phyloP scores from a whole-genome alignment of 1,140 invertebrate genomes.

The Meteorus sp. region DNA sequence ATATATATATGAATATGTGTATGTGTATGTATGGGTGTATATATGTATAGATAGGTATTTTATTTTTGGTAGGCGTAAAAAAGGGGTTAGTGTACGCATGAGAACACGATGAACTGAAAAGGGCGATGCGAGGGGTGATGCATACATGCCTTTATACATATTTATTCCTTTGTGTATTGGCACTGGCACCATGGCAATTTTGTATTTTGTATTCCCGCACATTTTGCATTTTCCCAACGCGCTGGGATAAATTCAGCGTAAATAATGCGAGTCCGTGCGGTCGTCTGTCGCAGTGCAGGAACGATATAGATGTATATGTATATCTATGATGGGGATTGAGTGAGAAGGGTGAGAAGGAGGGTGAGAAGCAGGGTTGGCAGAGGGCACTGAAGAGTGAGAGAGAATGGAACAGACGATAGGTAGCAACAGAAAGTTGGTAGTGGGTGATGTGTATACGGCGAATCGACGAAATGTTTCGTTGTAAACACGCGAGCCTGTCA shows the following conservation, averaged over 20 bases:
- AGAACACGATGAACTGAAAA: neutral
- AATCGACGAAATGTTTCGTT: too few species aligned
- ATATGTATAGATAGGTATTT: too few species aligned
- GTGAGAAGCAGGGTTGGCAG: too few species aligned
- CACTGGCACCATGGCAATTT: neutral
- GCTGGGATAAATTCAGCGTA: slow-evolving; percentile 38
- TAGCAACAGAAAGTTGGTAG: neutral
- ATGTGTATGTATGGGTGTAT: too few species aligned
- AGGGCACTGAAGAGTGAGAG: neutral
- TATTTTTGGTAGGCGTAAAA: too few species aligned
- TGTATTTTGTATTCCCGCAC: neutral
- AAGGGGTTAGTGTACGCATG: neutral
- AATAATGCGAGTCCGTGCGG: slow-evolving; percentile 32
- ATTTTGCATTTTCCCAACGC: slow-evolving; percentile 14
- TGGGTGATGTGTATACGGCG: too few species aligned
- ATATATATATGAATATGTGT: neutral
- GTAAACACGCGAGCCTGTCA: too few species aligned
- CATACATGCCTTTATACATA: too few species aligned
- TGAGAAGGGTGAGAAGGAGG: too few species aligned
- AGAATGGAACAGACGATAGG: neutral
- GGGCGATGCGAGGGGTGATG: too few species aligned
- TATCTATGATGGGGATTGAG: neutral
- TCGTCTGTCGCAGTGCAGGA: neutral
- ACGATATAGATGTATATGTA: neutral
- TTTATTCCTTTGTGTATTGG: neutral